These are phyloP conservation scores for Chloroceryle amazona DNA, from an alignment of 2,797 vertebrate species.

Conservation along the genomic window DNA sequence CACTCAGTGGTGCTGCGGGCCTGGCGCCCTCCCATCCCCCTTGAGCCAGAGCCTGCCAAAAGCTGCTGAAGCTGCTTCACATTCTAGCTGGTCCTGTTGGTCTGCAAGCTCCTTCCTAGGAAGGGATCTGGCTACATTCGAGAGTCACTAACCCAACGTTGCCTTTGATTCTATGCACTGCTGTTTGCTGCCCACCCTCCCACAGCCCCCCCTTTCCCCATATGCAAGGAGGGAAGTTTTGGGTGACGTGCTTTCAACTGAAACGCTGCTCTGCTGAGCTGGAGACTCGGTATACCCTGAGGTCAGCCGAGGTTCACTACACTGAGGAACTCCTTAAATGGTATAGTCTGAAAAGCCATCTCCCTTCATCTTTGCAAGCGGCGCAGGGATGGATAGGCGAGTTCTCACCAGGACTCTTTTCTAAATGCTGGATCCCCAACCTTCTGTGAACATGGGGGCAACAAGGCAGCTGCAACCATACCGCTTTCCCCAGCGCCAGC, in stretches of 20 bases:
- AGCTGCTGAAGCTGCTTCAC: background rate
- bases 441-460: fast-evolving
- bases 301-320: conserved; percentile 52
- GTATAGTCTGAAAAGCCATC: background rate
- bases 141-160: background rate
- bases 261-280: conserved; percentile 1
- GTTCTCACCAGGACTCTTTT: background rate
- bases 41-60: background rate
- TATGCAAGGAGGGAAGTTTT: background rate
- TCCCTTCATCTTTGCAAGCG: background rate
- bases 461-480: background rate
- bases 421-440: background rate
- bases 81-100: background rate
- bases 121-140: background rate
- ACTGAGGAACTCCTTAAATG: conserved; percentile 60
- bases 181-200: background rate
- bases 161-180: background rate
- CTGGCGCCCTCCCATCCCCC: background rate
- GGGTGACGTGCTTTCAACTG: background rate
- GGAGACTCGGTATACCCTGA: conserved; percentile 15
- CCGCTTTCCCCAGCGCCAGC: background rate
- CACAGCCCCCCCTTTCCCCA: background rate
- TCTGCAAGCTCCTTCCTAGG: background rate
- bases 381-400: fast-evolving
- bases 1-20: background rate